Evolutionary conservation across 2,888 invertebrate species (phyloP).

Genomic region (Gerosis bhagava): DNA sequence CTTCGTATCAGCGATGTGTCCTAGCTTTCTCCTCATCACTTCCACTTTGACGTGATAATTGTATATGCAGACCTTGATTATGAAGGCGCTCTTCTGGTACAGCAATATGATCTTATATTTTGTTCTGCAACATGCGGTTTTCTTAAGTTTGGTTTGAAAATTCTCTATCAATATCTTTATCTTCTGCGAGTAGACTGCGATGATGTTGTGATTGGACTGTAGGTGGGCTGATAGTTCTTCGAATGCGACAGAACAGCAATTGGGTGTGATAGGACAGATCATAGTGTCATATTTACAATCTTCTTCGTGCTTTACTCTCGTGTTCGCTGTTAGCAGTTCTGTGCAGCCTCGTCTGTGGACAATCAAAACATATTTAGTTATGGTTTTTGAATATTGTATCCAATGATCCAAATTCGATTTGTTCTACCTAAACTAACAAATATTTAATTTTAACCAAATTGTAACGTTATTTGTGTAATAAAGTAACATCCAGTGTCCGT

Average conservation of each 20-base stretch:
- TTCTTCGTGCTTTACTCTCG: conserved; percentile 70
- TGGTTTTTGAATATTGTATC: too few species aligned
- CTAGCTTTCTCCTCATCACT: conserved; percentile 71
- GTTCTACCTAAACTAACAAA: too few species aligned
- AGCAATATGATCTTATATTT: conserved; percentile 74
- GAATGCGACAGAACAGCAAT: conserved; percentile 68
- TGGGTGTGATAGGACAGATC: conserved; percentile 70
- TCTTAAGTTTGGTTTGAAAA: conserved; percentile 74
- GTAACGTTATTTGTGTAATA: too few species aligned
- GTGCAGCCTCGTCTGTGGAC: conserved; percentile 72
- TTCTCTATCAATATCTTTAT: conserved; percentile 76
- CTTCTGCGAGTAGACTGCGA: conserved; percentile 74
- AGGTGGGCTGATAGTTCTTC: conserved; percentile 70
- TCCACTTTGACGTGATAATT: conserved; percentile 75
- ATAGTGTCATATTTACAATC: conserved; percentile 73
- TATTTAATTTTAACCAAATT: too few species aligned
- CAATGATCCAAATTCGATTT: too few species aligned
- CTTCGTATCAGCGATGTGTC: conserved; percentile 64
- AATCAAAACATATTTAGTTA: conserved; percentile 39
- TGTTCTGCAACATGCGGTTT: conserved; percentile 73
- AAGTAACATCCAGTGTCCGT: too few species aligned
- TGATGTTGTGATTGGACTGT: conserved; percentile 66
- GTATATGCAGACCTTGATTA: conserved; percentile 76
- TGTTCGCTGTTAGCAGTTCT: conserved; percentile 62
- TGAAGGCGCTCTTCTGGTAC: conserved; percentile 73